These are phyloP conservation scores for Brevimyrus niger DNA, from an alignment of 2,113 vertebrate species.

Conservation along the genomic window DNA sequence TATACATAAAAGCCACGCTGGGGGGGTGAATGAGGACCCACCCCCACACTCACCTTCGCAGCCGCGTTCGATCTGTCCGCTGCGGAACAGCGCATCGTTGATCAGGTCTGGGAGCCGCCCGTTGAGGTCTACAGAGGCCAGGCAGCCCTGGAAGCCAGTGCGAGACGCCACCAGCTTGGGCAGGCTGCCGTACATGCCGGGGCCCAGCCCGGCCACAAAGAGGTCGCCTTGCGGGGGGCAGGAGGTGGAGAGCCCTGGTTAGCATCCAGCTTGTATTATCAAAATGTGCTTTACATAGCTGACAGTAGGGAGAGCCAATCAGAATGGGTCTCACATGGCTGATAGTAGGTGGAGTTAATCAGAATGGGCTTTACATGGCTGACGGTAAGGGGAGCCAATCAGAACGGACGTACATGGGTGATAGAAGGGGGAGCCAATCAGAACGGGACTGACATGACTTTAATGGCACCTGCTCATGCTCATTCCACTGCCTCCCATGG, in stretches of 20 bases:
- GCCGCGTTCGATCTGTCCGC: constrained; percentile 90
- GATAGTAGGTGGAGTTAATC: neutral
- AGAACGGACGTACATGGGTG: neutral
- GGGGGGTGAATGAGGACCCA: neutral
- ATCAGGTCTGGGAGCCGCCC: constrained; percentile 93
- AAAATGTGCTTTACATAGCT: neutral
- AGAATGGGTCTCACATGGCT: neutral
- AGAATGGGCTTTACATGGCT: neutral
- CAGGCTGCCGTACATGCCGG: constrained; percentile 94
- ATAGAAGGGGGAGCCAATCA: neutral
- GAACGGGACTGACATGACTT: neutral
- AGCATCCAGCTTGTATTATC: neutral
- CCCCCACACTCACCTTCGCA: constrained; percentile 77
- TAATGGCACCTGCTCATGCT: neutral
- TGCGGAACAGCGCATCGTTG: constrained; percentile 84
- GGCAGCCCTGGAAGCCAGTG: constrained; percentile 91
- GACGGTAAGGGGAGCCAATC: neutral
- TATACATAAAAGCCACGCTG: neutral
- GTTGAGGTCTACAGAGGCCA: constrained; percentile 92
- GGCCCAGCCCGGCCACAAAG: constrained; percentile 85
- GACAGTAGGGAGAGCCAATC: neutral
- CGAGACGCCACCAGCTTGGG: constrained; percentile 91
- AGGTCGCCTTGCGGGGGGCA: constrained; percentile 71
- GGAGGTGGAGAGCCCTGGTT: neutral
- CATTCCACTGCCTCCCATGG: neutral